phyloP scores from a whole-genome alignment of 2,888 invertebrate species.

The Drosophila atripex region DNA sequence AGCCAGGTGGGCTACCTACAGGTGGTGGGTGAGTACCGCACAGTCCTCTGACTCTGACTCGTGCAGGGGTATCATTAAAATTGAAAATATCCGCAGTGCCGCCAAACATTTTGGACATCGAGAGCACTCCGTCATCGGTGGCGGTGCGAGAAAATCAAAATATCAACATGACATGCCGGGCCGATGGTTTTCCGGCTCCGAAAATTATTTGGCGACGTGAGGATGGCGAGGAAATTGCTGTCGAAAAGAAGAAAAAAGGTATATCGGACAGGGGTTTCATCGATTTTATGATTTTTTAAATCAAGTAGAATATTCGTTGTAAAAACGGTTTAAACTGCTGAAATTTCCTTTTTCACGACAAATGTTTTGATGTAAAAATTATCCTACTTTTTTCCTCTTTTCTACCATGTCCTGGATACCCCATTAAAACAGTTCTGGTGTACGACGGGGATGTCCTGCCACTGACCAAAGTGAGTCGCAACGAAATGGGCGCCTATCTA shows the following conservation, averaged over 20 bases:
- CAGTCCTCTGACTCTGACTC: neutral
- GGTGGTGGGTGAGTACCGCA: slow-evolving; percentile 91
- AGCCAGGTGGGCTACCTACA: slow-evolving; percentile 96
- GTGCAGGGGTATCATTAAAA: neutral
- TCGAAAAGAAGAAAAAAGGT: slow-evolving; percentile 89
- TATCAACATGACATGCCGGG: slow-evolving; percentile 95
- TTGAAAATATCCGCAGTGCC: slow-evolving; percentile 88
- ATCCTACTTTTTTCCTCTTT: slow-evolving; percentile 47
- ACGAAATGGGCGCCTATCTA: slow-evolving; percentile 86
- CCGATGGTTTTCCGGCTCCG: slow-evolving; percentile 95
- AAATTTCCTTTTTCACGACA: neutral
- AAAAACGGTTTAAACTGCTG: neutral
- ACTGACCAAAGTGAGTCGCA: slow-evolving; percentile 93
- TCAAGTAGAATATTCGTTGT: neutral
- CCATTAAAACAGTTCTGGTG: slow-evolving; percentile 87
- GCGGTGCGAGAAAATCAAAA: slow-evolving; percentile 97
- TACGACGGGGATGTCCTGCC: slow-evolving; percentile 94
- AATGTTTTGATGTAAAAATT: slow-evolving; percentile 46
- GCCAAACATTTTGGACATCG: slow-evolving; percentile 95
- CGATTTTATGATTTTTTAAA: neutral
- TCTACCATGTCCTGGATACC: slow-evolving; percentile 59
- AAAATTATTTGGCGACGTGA: slow-evolving; percentile 97
- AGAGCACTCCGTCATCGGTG: slow-evolving; percentile 95
- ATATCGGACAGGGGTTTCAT: neutral
- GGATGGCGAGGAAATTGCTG: slow-evolving; percentile 93